These are phyloP conservation scores for Apostichopus parvimensis DNA, from an alignment of 35 echinoderm and acorn worm species.

Conservation along the genomic window DNA sequence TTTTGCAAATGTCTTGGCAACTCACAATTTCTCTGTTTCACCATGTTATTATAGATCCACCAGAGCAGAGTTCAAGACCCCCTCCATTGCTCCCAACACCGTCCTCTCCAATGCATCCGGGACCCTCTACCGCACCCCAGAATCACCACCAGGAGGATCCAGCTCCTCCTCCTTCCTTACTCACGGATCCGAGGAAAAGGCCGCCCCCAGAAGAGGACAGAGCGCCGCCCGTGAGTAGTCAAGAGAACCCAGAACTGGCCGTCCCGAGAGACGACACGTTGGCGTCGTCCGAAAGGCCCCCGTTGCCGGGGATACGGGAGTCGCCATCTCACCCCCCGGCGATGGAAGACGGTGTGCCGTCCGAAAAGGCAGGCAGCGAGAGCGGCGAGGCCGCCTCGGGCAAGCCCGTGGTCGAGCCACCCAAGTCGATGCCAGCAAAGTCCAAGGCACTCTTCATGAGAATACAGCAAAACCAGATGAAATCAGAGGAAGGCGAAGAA, in stretches of 20 bases:
- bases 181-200: not conserved
- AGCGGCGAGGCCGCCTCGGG: not conserved
- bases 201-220: not conserved
- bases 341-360: not conserved
- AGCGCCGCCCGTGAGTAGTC: not conserved
- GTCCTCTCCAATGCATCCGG: conserved; percentile 4
- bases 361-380: not conserved
- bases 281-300: not conserved
- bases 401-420: conserved; percentile 28
- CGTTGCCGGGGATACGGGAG: not conserved
- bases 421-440: conserved; percentile 63
- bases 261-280: not conserved
- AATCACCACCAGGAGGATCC: not conserved
- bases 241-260: not conserved
- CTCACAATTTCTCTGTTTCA: no score
- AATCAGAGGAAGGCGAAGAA: not conserved
- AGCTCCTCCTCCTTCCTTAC: not conserved
- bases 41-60: not conserved
- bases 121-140: not conserved
- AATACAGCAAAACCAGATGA: conserved; percentile 82
- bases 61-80: conserved; percentile 11
- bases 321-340: not conserved
- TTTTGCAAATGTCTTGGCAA: no score
- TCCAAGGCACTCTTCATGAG: conserved; percentile 89
- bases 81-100: conserved; percentile 27